These are phyloP conservation scores for Bolinopsis microptera DNA, from an alignment of 37 sponge, comb jelly and placozoan genomes.

Conservation along the genomic window DNA sequence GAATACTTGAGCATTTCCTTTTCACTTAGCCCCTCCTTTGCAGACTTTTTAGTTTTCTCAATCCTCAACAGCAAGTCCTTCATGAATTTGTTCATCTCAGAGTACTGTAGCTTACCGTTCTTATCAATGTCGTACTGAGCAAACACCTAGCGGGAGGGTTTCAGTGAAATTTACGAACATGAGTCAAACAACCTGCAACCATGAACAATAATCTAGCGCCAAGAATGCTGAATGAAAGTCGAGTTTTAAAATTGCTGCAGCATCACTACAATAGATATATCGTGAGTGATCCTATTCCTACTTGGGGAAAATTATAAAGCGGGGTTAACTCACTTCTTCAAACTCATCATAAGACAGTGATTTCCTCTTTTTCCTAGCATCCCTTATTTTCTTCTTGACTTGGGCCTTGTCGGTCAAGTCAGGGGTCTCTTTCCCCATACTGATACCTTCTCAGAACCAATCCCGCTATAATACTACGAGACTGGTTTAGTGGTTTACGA, in stretches of 20 bases:
- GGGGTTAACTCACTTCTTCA: conserved; percentile 30
- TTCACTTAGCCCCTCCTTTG: not conserved
- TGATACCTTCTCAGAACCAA: too few species aligned
- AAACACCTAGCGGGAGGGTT: conserved; percentile 18
- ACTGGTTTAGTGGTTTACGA: too few species aligned
- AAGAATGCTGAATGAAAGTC: too few species aligned
- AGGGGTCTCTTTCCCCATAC: not conserved
- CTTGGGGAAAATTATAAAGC: too few species aligned
- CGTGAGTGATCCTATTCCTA: too few species aligned
- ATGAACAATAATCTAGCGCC: too few species aligned
- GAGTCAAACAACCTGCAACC: too few species aligned
- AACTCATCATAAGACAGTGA: not conserved
- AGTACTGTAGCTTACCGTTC: conserved; percentile 19
- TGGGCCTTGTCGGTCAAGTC: not conserved
- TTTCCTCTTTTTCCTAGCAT: not conserved
- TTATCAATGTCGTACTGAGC: conserved; percentile 6
- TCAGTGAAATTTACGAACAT: not conserved
- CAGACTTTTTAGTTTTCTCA: not conserved
- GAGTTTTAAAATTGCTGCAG: too few species aligned
- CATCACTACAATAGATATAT: too few species aligned
- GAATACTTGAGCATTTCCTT: conserved; percentile 37
- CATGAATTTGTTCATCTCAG: conserved; percentile 49
- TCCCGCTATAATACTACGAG: too few species aligned
- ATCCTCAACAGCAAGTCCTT: not conserved
- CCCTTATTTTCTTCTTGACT: not conserved